Evolutionary conservation across 1,140 invertebrate genomes (phyloP).

Genomic region (Anadara kagoshimensis): DNA sequence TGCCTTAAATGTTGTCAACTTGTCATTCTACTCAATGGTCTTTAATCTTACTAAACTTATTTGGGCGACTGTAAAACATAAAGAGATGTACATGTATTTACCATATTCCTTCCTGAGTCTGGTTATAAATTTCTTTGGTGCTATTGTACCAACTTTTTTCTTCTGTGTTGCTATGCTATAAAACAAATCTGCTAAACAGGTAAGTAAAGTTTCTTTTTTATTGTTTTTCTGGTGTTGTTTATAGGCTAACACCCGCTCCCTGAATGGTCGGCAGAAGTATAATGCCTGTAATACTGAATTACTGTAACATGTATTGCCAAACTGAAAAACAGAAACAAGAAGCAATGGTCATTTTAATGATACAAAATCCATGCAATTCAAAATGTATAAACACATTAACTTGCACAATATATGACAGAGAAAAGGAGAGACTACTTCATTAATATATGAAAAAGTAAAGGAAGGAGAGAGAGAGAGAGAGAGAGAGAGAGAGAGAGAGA

Average conservation of each 20-base stretch:
- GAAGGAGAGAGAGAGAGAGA: too few relatives aligned
- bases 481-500: too few relatives aligned
- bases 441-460: background rate
- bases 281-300: conserved; percentile 99
- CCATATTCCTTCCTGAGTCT: conserved; percentile 98
- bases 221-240: conserved; percentile 95
- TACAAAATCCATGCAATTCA: background rate
- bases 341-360: background rate
- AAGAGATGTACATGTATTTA: conserved; percentile 64
- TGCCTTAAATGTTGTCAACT: too few relatives aligned
- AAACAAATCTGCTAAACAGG: conserved; percentile 98
- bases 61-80: too few relatives aligned
- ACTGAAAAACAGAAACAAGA: conserved; percentile 78
- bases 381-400: background rate
- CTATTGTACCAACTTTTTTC: conserved; percentile 99
- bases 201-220: conserved; percentile 97
- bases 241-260: conserved; percentile 98
- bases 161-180: conserved; percentile 99
- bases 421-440: background rate
- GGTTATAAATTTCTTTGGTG: conserved; percentile 99
- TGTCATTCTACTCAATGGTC: too few relatives aligned
- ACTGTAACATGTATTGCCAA: conserved; percentile 99
- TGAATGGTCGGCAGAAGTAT: conserved; percentile 99
- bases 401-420: background rate
- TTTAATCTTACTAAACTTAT: too few relatives aligned